These are phyloP conservation scores for Homarus americanus DNA, from an alignment of 1,140 invertebrate species.

Conservation along the genomic window DNA sequence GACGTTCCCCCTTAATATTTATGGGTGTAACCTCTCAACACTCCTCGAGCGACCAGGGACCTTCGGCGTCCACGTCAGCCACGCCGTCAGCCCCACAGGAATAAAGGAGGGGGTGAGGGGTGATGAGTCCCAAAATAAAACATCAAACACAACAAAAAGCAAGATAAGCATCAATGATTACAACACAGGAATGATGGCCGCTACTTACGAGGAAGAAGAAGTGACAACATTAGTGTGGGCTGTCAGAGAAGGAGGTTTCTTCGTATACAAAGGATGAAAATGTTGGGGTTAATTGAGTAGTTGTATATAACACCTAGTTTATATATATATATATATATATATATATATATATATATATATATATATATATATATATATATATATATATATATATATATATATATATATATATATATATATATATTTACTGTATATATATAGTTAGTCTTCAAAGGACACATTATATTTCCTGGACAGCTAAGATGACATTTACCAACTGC, in stretches of 20 bases:
- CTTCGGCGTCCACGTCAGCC: constrained; percentile 78
- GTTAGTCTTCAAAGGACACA: no score
- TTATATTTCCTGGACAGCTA: no score
- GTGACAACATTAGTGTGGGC: no score
- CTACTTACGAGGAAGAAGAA: no score
- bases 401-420: no score
- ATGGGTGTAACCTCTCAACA: constrained; percentile 74
- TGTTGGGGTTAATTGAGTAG: no score
- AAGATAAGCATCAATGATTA: neutral
- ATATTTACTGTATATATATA: no score
- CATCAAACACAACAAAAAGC: neutral
- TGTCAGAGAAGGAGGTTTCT: no score
- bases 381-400: neutral
- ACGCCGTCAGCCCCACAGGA: constrained; percentile 78
- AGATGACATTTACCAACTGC: no score
- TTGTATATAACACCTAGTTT: no score
- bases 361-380: neutral
- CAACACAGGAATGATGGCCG: no score
- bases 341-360: neutral
- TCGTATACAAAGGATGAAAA: no score
- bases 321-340: neutral
- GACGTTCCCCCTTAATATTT: constrained; percentile 74
- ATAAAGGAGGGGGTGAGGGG: neutral
- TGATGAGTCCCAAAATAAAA: neutral
- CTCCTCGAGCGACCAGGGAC: constrained; percentile 62